Evolutionary conservation across 1,140 invertebrate species (phyloP).

Genomic region (Bombyx mori): DNA sequence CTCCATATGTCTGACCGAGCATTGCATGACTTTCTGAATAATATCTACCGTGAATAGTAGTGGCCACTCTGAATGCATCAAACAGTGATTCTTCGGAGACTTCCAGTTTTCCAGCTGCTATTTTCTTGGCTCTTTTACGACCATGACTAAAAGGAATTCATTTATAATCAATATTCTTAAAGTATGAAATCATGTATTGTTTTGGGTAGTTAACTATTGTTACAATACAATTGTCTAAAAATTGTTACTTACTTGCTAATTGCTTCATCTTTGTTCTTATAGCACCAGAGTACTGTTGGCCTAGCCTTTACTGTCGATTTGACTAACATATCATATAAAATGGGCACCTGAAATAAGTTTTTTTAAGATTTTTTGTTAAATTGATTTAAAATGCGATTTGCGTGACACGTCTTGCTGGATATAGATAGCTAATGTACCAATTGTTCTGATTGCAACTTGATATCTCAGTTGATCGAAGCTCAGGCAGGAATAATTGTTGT

Average conservation of each 20-base stretch:
- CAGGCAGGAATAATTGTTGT: no score
- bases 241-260: conserved; percentile 81
- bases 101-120: conserved; percentile 89
- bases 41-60: conserved; percentile 97
- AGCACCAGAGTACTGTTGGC: conserved; percentile 97
- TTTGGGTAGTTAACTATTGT: not conserved
- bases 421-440: no score
- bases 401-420: no score
- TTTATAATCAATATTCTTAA: conserved; percentile 9
- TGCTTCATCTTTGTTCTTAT: conserved; percentile 92
- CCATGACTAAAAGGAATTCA: conserved; percentile 79
- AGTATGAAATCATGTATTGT: not conserved
- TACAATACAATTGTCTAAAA: not conserved
- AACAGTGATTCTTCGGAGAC: conserved; percentile 97
- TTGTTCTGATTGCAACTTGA: no score
- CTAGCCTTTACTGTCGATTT: conserved; percentile 94
- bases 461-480: no score
- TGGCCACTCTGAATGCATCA: conserved; percentile 96
- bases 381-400: no score
- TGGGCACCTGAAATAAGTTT: conserved; percentile 80
- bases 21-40: conserved; percentile 99
- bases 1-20: conserved; percentile 97
- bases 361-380: no score
- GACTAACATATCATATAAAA: conserved; percentile 97
- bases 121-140: conserved; percentile 95